Base-by-base conservation (phyloP, 1,140 invertebrate species). In the Drosophila prosaltans region DNA sequence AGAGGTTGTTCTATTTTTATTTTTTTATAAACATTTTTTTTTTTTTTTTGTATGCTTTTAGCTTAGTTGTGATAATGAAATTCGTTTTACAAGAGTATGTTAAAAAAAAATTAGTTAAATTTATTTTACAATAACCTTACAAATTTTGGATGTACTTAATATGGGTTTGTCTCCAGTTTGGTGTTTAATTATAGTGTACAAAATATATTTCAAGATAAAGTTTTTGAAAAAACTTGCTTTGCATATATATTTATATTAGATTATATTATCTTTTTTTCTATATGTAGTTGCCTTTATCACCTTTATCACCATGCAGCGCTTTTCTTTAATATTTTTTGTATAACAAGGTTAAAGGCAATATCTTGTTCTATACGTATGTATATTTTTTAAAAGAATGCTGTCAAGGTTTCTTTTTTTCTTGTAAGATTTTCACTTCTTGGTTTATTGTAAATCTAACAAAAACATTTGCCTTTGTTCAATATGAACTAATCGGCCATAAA, bases 401-500 rank as follows among this genome's bases (percentile, higher is more conserved):
- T 10, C 54, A 57, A 57, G 26, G 54, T 16, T 26, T 30, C 28
- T 30, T 30, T 48, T 48, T 48, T 3, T 9, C 2, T 9, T 48
- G 0, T 48, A 24, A 24, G 45, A 26, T 51, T 48, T 9, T 51
- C 7, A 24, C 1, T 48, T 24, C 24, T 48, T 40, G 10, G 8
- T 26, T 55, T 30, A 0, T 30, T 24, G 51, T 30, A 58, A 54
- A 24, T 54, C 48, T 9, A 11, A 11, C 7, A n/a, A n/a, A n/a
- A 58, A n/a, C 39, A 16, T 51, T 51, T 51, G 55, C 30, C n/a
- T 7, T 65, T 60, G n/a, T 11, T 32, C 48, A 48, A 45, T 32
- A 51, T 64, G 57, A 72, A 73, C 61, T 69, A 57, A 45, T 48
- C 24, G 45, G 7, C 21, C 21, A 48, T 48, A 48, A 48, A 48